Percentiles rank a stretch among this genome's conserved stretches.
Conservation (phyloP, 2,797 vertebrate genomes). For the Eulemur albifrons region DNA sequence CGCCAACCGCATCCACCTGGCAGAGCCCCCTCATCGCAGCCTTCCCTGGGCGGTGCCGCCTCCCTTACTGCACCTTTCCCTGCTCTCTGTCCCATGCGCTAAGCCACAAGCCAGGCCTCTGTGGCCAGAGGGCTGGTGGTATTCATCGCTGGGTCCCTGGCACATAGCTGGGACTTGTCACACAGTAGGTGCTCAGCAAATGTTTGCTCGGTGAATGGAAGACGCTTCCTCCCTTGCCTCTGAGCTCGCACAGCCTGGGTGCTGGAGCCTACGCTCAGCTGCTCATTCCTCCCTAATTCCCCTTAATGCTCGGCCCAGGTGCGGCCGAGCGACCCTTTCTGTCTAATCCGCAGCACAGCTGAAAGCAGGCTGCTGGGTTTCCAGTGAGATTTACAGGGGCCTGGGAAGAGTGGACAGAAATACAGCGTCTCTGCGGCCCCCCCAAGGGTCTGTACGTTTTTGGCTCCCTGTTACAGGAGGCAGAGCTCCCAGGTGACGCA, state of each 20-base stretch:
- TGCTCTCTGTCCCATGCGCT: too few species aligned
- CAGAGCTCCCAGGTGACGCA: background rate
- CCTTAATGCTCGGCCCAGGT: background rate
- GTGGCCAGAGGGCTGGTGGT: too few species aligned
- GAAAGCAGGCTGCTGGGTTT: background rate
- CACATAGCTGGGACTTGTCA: fast-evolving
- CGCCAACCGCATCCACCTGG: fast-evolving
- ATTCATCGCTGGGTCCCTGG: background rate
- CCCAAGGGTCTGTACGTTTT: background rate
- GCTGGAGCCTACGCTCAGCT: background rate
- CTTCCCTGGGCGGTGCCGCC: fast-evolving
- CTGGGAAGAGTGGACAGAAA: background rate
- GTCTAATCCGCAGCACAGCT: background rate
- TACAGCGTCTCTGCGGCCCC: fast-evolving
- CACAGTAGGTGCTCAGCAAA: background rate
- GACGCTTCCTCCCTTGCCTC: fast-evolving
- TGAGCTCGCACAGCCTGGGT: background rate
- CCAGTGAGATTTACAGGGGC: background rate
- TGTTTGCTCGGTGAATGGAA: background rate
- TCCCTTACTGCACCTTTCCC: fast-evolving
- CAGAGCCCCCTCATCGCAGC: too few species aligned
- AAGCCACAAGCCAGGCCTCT: background rate
- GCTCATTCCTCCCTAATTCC: background rate
- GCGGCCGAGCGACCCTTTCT: background rate
- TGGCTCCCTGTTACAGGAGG: too few species aligned